These are phyloP conservation scores for Hirtodrosophila trivittata DNA, from an alignment of 2,888 invertebrate genomes.

Conservation along the genomic window DNA sequence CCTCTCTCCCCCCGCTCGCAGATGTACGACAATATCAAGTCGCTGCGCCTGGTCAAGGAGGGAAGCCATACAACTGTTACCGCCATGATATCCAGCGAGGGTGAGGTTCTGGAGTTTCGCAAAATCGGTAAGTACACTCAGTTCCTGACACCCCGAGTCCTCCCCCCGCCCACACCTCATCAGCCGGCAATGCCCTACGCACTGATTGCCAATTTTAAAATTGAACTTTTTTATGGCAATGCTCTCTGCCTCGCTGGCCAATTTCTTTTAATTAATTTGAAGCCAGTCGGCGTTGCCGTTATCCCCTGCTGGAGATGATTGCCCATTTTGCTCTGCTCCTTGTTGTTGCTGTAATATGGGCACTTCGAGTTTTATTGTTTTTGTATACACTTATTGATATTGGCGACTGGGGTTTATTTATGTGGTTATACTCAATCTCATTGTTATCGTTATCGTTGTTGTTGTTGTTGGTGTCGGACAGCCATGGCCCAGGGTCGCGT, in stretches of 20 bases:
- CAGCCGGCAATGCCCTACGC: conserved; percentile 46
- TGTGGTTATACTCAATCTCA: conserved; percentile 63
- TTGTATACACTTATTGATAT: conserved; percentile 77
- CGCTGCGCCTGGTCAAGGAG: conserved; percentile 88
- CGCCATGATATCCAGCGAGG: conserved; percentile 94
- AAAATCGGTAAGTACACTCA: conserved; percentile 82
- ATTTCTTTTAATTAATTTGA: conserved; percentile 79
- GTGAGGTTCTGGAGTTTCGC: conserved; percentile 93
- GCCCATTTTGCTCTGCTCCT: conserved; percentile 49
- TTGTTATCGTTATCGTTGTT: conserved; percentile 20
- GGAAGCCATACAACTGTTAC: conserved; percentile 88
- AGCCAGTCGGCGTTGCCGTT: conserved; percentile 62
- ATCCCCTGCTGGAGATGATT: conserved; percentile 69
- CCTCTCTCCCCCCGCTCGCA: conserved; percentile 73
- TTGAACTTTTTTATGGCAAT: conserved; percentile 76
- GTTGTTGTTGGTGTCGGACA: conserved; percentile 40
- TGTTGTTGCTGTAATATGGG: conserved; percentile 58
- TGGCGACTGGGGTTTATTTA: conserved; percentile 76
- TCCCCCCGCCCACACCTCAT: neutral
- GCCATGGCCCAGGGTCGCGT: conserved; percentile 92
- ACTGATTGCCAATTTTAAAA: conserved; percentile 79
- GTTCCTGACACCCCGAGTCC: neutral
- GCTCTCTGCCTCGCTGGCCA: conserved; percentile 53
- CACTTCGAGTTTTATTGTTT: conserved; percentile 69
- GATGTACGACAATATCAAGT: conserved; percentile 96